A percentile compares a stretch with the other conserved stretches of the same genome.
Evolutionary conservation across 2,888 invertebrate genomes (phyloP).

Genomic region (Pyrgus malvae): DNA sequence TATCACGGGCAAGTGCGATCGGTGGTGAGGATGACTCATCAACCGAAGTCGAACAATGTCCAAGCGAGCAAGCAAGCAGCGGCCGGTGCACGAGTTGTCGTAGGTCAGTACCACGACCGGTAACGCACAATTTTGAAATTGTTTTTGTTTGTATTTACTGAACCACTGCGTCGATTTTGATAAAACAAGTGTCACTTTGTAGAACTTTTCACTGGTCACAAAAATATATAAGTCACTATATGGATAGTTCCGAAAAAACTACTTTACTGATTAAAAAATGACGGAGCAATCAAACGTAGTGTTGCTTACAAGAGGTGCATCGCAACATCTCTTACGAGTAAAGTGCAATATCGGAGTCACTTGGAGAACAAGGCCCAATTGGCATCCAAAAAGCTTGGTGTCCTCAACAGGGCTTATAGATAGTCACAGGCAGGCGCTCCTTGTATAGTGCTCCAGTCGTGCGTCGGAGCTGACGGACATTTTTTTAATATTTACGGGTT

Average conservation of each 20-base stretch:
- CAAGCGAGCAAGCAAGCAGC: background rate
- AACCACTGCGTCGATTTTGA: constrained; percentile 1
- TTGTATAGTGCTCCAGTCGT: too few relatives aligned
- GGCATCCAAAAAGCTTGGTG: too few relatives aligned
- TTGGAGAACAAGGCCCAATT: too few relatives aligned
- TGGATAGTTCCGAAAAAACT: background rate
- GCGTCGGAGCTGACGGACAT: too few relatives aligned
- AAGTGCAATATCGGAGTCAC: too few relatives aligned
- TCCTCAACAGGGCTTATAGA: too few relatives aligned
- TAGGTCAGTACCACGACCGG: constrained; percentile 2
- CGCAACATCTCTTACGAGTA: too few relatives aligned
- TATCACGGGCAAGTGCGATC: background rate
- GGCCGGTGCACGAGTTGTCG: background rate
- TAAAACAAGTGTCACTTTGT: constrained; percentile 3
- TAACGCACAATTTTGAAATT: constrained; percentile 1
- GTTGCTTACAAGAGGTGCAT: background rate
- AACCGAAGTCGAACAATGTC: background rate
- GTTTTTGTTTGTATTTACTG: constrained; percentile 6
- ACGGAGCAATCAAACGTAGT: constrained; percentile 5
- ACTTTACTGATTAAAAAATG: constrained; percentile 2
- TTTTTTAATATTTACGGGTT: too few relatives aligned
- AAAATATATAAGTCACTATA: background rate
- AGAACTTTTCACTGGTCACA: background rate
- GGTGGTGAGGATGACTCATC: background rate
- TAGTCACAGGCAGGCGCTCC: too few relatives aligned